Evolutionary conservation across 64 coral and sea anemone species (phyloP).

Genomic region (Porites australiensis): DNA sequence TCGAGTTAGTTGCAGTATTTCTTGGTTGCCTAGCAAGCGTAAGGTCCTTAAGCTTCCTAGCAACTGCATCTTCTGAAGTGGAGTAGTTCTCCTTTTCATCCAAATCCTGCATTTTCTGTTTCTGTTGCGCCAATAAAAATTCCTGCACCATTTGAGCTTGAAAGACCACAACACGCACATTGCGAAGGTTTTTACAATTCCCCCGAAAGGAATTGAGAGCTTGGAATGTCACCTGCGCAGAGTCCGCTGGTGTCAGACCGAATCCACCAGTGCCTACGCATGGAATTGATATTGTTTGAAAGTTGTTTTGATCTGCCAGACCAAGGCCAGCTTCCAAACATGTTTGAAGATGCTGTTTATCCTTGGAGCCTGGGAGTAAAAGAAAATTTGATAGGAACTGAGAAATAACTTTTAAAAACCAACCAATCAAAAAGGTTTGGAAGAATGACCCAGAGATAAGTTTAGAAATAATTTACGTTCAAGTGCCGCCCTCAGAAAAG

Average conservation of each 20-base stretch:
- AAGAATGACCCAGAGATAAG: no score
- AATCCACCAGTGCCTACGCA: constrained; percentile 60
- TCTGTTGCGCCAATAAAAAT: constrained; percentile 58
- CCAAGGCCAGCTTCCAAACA: constrained; percentile 62
- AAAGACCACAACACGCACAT: no score
- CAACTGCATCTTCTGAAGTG: no score
- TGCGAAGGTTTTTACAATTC: constrained; percentile 14
- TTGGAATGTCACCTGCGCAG: constrained; percentile 53
- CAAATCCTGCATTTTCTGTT: neutral
- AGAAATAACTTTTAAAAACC: no score
- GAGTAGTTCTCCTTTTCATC: no score
- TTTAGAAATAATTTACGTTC: no score
- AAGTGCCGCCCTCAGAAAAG: no score
- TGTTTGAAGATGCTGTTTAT: constrained; percentile 7
- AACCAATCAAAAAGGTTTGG: no score
- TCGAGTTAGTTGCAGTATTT: neutral
- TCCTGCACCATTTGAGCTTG: constrained; percentile 43
- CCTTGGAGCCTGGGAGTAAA: neutral
- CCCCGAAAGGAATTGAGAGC: constrained; percentile 33
- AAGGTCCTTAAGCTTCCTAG: no score
- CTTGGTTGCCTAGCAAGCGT: neutral
- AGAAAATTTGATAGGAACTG: no score
- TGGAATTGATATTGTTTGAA: no score
- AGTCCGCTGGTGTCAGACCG: constrained; percentile 27
- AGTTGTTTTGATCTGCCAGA: constrained; percentile 21